These are phyloP conservation scores for Drosophila arawakana DNA, from an alignment of 1,140 invertebrate genomes.

Conservation along the genomic window DNA sequence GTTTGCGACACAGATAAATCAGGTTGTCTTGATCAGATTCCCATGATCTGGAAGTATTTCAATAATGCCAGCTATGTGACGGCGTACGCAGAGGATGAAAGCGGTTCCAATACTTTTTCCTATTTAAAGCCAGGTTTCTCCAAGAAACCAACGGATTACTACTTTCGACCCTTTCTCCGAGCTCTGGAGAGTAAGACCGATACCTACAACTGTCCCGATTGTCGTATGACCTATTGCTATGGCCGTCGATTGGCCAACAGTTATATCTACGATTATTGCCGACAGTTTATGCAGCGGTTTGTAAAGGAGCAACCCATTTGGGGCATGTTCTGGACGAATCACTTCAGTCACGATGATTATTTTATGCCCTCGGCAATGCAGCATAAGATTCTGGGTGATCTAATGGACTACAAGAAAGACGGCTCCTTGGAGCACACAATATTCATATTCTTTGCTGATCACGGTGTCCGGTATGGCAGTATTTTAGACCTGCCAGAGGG, in stretches of 20 bases:
- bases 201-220: constrained; percentile 27
- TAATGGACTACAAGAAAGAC: constrained; percentile 86
- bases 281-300: constrained; percentile 85
- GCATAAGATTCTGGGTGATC: constrained; percentile 85
- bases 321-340: constrained; percentile 91
- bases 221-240: constrained; percentile 83
- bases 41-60: constrained; percentile 92
- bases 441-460: constrained; percentile 94
- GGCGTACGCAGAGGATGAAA: constrained; percentile 91
- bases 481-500: constrained; percentile 88
- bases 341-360: constrained; percentile 90
- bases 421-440: constrained; percentile 88
- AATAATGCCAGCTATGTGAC: constrained; percentile 90
- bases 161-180: constrained; percentile 90
- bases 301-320: constrained; percentile 86
- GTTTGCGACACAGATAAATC: constrained; percentile 85
- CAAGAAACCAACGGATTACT: constrained; percentile 92
- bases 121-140: constrained; percentile 92
- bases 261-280: constrained; percentile 85
- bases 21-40: constrained; percentile 87
- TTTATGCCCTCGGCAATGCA: constrained; percentile 90
- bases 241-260: constrained; percentile 86
- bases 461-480: constrained; percentile 94
- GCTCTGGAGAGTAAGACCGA: constrained; percentile 85
- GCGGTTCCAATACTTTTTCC: constrained; percentile 91